These are phyloP conservation scores for Stictonetta naevosa DNA, from an alignment of 2,113 vertebrate genomes.

Conservation along the genomic window DNA sequence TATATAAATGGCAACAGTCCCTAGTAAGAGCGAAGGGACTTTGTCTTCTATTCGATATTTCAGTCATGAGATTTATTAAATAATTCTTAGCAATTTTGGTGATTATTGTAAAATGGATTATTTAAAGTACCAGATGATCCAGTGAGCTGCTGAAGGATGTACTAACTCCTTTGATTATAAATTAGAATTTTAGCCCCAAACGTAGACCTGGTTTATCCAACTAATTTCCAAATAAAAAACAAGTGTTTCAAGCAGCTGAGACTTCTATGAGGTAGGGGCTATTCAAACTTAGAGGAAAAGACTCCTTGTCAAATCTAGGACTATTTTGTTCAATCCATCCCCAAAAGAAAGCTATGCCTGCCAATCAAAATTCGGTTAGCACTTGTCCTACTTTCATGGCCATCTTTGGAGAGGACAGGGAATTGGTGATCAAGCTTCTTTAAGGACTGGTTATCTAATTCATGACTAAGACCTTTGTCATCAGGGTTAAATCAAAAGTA, in stretches of 20 bases:
- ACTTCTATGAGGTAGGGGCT: fast-evolving
- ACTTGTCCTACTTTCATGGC: not conserved
- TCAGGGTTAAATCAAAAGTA: not conserved
- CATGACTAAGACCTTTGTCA: not conserved
- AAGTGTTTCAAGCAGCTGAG: not conserved
- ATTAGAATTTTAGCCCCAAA: not conserved
- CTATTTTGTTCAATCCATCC: not conserved
- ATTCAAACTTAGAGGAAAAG: not conserved
- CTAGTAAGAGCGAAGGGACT: not conserved
- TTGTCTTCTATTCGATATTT: not conserved
- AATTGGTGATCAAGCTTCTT: not conserved
- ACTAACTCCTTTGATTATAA: not conserved
- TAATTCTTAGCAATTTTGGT: not conserved
- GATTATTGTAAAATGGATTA: not conserved
- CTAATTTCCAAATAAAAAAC: not conserved
- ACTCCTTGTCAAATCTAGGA: not conserved
- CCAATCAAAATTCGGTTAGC: not conserved
- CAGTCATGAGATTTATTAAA: not conserved
- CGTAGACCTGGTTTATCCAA: not conserved
- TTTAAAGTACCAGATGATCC: not conserved
- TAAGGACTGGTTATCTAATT: not conserved
- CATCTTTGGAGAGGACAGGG: not conserved
- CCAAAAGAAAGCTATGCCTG: not conserved
- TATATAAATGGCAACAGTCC: not conserved
- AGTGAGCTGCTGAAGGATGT: not conserved